Base-by-base conservation (phyloP, 2,113 vertebrate species). In the Orycteropus afer region DNA sequence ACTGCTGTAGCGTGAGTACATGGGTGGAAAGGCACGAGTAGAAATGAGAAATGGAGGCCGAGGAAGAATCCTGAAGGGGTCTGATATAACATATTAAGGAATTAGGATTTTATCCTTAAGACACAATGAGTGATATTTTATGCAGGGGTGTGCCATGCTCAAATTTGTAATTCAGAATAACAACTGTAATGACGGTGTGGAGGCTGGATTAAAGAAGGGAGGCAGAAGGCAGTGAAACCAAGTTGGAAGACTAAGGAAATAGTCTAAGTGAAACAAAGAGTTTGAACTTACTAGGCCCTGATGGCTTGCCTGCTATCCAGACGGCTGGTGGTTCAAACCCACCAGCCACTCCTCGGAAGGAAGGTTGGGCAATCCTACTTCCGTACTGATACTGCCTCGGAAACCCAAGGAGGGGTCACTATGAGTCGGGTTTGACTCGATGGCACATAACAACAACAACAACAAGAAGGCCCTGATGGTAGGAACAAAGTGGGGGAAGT, bases 1-100 rank as follows among this genome's bases (percentile, higher is more conserved):
- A 42, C 32, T 7, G 55, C 0, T 12, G 45, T 23, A 34, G 71
- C 37, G 0, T 1, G 22, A 37, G 45, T 7, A 7, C 2, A 25
- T 0, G 22, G 23, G 45, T 40, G 57, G 42, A 63, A 32, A 71
- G 23, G 42, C 34, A 2, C 11, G 40, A 25, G 45, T 12, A 0
- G 22, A 25, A 40, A 78, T 47, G 45, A 71, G 76, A 59, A 1
- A 22, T 0, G 23, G 67, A 79, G 37, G 57, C 2, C 37, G 59
- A 71, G 47, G 42, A 1, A 27, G 40, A 13, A 63, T 51, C 22
- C 7, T 3, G 4, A 37, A 59, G 37, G n/a, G 18, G 20, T 86
- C 74, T 53, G 22, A 69, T 10, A 20, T 53, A 45, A 81, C n/a
- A 55, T 1, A 34, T 13, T 1, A 22, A 7, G 34, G 83, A 67